Evolutionary conservation across 1,140 invertebrate genomes (phyloP).

Genomic region (Eurosta solidaginis): DNA sequence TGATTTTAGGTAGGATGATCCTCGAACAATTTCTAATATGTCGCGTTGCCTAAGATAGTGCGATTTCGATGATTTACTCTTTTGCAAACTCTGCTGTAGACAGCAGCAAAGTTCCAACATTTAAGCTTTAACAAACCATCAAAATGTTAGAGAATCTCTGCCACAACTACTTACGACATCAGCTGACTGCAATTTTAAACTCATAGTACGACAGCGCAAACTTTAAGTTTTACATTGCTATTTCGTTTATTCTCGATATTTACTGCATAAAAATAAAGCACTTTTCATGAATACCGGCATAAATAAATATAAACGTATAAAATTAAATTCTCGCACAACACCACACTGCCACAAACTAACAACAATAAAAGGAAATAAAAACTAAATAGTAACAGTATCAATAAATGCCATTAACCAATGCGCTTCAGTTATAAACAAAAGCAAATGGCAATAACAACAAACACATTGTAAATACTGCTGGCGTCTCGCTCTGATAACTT

Average conservation of each 20-base stretch:
- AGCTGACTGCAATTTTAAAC: not conserved
- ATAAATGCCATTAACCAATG: not conserved
- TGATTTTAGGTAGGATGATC: no score
- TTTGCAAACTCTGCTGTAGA: no score
- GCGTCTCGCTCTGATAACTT: constrained; percentile 22
- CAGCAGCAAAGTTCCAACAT: no score
- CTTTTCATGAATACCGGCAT: no score
- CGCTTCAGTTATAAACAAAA: constrained; percentile 16
- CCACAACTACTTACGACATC: not conserved
- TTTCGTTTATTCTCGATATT: not conserved
- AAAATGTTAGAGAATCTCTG: not conserved
- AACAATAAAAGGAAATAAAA: not conserved
- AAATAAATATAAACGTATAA: no score
- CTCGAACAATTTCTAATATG: no score
- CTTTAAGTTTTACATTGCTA: not conserved
- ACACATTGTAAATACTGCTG: not conserved
- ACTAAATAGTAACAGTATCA: not conserved
- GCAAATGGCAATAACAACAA: constrained; percentile 19
- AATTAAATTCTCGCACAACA: not conserved
- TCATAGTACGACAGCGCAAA: not conserved
- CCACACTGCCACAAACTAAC: not conserved
- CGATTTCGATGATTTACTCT: no score
- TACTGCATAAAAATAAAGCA: not conserved
- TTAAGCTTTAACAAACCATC: no score
- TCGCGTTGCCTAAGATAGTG: no score